Conservation (phyloP, 2,113 vertebrate species). For the Pterophyllum scalare region DNA sequence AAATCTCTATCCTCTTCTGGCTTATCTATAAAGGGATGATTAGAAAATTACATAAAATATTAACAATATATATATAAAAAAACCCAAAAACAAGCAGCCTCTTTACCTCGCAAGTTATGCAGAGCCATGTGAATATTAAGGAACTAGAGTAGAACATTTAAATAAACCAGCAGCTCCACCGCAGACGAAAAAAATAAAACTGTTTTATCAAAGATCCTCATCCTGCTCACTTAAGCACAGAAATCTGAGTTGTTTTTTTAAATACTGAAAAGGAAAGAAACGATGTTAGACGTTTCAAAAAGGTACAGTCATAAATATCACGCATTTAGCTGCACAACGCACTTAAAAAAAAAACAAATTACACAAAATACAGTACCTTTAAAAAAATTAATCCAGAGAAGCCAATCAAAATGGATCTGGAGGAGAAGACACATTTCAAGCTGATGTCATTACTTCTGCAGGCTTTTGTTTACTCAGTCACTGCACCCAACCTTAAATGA, state of each 20-base stretch:
- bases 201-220: neutral
- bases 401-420: constrained; percentile 58
- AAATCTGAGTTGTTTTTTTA: neutral
- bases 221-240: constrained; percentile 14
- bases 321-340: constrained; percentile 60
- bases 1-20: constrained; percentile 29
- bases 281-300: constrained; percentile 42
- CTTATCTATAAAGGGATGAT: constrained; percentile 51
- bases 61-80: neutral
- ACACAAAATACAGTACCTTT: constrained; percentile 58
- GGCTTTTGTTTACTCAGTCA: constrained; percentile 15
- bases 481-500: neutral
- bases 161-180: constrained; percentile 14
- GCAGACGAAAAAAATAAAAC: neutral
- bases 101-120: constrained; percentile 37
- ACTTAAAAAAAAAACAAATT: constrained; percentile 31
- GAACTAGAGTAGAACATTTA: neutral
- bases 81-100: constrained; percentile 25
- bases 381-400: constrained; percentile 45
- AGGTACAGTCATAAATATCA: constrained; percentile 73
- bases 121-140: constrained; percentile 34
- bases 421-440: constrained; percentile 28
- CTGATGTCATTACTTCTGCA: constrained; percentile 8
- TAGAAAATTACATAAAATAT: constrained; percentile 43
- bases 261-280: constrained; percentile 54